These are phyloP conservation scores for Epicampocera succincta DNA, from an alignment of 2,888 invertebrate genomes.

Conservation along the genomic window DNA sequence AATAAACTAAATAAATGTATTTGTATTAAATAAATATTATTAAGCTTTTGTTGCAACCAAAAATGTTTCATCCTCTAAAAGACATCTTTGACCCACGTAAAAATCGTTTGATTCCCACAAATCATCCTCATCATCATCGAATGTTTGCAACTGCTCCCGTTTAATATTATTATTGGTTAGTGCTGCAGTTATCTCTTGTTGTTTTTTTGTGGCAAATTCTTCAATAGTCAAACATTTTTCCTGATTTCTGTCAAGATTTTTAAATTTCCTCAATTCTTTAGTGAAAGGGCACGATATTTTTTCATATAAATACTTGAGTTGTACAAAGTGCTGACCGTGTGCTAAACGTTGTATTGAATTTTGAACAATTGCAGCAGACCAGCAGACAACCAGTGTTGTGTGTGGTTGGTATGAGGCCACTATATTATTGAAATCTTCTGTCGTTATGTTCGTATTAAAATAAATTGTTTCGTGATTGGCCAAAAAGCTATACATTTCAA, in stretches of 20 bases:
- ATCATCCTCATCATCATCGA: conserved; percentile 76
- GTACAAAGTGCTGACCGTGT: conserved; percentile 79
- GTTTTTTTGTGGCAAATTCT: conserved; percentile 55
- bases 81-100: conserved; percentile 79
- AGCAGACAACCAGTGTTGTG: conserved; percentile 78
- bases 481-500: conserved; percentile 78
- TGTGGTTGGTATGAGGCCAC: conserved; percentile 78
- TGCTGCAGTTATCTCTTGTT: conserved; percentile 47
- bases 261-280: conserved; percentile 65
- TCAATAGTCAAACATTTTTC: conserved; percentile 53
- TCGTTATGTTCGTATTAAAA: conserved; percentile 77
- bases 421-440: conserved; percentile 80
- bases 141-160: conserved; percentile 64
- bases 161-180: conserved; percentile 41
- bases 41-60: conserved; percentile 74
- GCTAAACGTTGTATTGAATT: conserved; percentile 71
- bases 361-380: conserved; percentile 78
- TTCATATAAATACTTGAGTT: conserved; percentile 80
- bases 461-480: conserved; percentile 80
- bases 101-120: conserved; percentile 80
- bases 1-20: neutral
- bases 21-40: conserved; percentile 1
- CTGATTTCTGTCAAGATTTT: conserved; percentile 50
- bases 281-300: conserved; percentile 76
- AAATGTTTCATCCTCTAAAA: conserved; percentile 79